Percentiles rank a stretch among this genome's conserved stretches.
Evolutionary conservation across 2,888 invertebrate species (phyloP).

Genomic region (Prionchulus punctatus): DNA sequence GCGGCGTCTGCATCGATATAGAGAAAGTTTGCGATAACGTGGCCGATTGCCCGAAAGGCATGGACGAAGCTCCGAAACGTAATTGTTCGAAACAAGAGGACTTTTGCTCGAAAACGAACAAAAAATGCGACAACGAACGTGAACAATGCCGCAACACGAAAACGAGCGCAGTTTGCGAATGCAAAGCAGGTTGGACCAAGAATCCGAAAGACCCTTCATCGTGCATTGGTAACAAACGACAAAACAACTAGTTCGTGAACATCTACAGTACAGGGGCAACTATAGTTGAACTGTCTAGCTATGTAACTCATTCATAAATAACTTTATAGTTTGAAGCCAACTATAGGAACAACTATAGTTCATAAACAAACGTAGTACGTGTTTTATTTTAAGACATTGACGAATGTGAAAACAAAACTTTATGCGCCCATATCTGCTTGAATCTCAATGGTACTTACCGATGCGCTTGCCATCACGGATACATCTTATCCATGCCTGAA

Average conservation of each 20-base stretch:
- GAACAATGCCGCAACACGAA: background rate
- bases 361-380: too few species aligned
- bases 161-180: background rate
- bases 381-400: background rate
- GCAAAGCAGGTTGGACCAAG: background rate
- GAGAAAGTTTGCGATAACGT: slow-evolving; percentile 64
- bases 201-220: background rate
- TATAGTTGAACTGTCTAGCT: too few species aligned
- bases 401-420: background rate
- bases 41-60: slow-evolving; percentile 69
- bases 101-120: background rate
- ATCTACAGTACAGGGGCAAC: too few species aligned
- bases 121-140: background rate
- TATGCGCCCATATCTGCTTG: background rate
- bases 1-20: slow-evolving; percentile 61
- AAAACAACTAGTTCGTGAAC: too few species aligned
- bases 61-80: slow-evolving; percentile 58
- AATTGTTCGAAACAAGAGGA: background rate
- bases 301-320: too few species aligned
- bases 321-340: too few species aligned
- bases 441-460: background rate
- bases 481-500: background rate
- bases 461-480: background rate
- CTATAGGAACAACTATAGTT: too few species aligned
- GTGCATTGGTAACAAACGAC: background rate